Conservation (phyloP, 1,140 invertebrate species). For the Pogonomyrmex barbatus region DNA sequence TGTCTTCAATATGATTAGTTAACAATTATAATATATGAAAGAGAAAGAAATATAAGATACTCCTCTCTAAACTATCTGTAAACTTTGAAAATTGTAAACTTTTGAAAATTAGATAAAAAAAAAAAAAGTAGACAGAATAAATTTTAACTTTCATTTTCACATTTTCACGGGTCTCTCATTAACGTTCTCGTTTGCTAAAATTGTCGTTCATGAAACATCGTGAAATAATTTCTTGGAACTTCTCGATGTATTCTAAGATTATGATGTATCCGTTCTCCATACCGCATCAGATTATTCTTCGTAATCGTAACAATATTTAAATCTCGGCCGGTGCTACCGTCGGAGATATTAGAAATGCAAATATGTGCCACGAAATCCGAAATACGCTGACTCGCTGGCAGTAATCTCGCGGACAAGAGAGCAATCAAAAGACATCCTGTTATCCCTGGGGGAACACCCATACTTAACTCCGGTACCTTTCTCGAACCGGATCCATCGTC, state of each 20-base stretch:
- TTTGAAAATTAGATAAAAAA: neutral
- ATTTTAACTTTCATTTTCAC: slow-evolving; percentile 6
- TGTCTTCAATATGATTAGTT: neutral
- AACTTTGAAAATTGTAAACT: neutral
- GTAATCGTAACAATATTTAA: slow-evolving; percentile 72
- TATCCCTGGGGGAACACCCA: slow-evolving; percentile 79
- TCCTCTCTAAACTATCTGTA: neutral
- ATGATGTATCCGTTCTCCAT: slow-evolving; percentile 16
- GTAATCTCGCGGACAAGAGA: slow-evolving; percentile 79
- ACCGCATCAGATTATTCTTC: slow-evolving; percentile 51
- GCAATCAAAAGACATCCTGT: slow-evolving; percentile 81
- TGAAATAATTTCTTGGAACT: slow-evolving; percentile 58
- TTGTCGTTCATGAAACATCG: slow-evolving; percentile 14
- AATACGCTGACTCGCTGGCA: slow-evolving; percentile 51
- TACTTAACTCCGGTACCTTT: slow-evolving; percentile 68
- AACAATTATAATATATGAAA: neutral
- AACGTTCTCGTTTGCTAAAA: slow-evolving; percentile 18
- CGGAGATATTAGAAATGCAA: slow-evolving; percentile 70
- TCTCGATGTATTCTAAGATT: slow-evolving; percentile 50
- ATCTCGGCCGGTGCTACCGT: slow-evolving; percentile 60
- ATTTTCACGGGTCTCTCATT: slow-evolving; percentile 9
- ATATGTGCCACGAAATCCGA: slow-evolving; percentile 62
- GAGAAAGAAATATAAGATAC: slow-evolving; percentile 5
- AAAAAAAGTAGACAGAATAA: neutral
- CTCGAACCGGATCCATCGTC: slow-evolving; percentile 76